Base-by-base conservation (phyloP, 2,797 vertebrate genomes). In the Cyprinella venusta region DNA sequence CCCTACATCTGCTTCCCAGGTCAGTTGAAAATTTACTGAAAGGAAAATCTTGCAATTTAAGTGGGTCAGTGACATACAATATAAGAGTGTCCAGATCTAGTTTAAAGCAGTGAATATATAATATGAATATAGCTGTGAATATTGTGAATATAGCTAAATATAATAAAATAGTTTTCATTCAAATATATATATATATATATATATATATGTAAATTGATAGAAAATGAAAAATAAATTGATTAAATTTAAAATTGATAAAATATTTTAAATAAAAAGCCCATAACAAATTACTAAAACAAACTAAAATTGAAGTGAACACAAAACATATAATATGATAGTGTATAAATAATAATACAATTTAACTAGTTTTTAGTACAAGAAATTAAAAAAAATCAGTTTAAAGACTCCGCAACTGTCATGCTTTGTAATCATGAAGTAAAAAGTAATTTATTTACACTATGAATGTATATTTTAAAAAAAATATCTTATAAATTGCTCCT, bases 1-100 rank as follows among this genome's bases (percentile, higher is more conserved):
- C 72, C 91, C 92, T 0, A 70, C 90, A 56, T 90, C 89, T 19
- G 88, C 92, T 0, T 92, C 92, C 72, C 89, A 90, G 91, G 95
- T 94, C 87, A 92, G 90, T 84, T 82, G 24, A 10, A 59, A 30
- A 36, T 76, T 68, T 38, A 78, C 18, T 65, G 30, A 36, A 13
- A 24, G 16, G 10, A 15, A 42, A 24, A 40, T 68, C 40, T 50
- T 3, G 26, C 38, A 3, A 10, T 72, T 72, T 6, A 52, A 72
- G 26, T 33, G 2, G 18, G 9, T 33, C 48, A 52, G 1, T 71
- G 24, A 71, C 45, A 9, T 48, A 45, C 12, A 13, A 12, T 45
- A 42, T 42, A 45, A 48, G 68, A 70, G 4, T 30, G 9, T 21
- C 18, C 9, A 72, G 18, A 33, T 19, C 48, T 72, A 36, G 18